These are phyloP conservation scores for Coptodon rendalli DNA, from an alignment of 2,113 vertebrate genomes.

Conservation along the genomic window DNA sequence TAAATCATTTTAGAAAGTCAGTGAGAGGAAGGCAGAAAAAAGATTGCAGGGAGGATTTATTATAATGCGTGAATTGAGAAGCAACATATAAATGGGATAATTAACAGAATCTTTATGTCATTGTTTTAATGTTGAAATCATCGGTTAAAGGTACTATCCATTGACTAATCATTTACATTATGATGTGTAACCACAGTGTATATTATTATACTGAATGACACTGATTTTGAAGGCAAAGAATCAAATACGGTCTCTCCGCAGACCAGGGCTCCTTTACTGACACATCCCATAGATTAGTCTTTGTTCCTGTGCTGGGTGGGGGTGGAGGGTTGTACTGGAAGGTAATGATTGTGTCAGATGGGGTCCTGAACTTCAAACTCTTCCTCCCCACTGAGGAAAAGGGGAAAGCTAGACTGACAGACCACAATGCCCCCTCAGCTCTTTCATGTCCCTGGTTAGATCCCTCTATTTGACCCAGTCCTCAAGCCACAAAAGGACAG, in stretches of 20 bases:
- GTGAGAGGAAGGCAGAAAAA: neutral
- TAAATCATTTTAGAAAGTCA: neutral
- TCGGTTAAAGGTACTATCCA: neutral
- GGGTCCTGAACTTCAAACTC: conserved; percentile 44
- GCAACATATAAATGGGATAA: neutral
- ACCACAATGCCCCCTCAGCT: neutral
- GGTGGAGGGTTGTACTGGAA: neutral
- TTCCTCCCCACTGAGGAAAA: neutral
- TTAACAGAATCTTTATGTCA: neutral
- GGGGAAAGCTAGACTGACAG: neutral
- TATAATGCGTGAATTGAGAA: neutral
- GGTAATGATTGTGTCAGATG: conserved; percentile 11
- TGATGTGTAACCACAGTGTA: neutral
- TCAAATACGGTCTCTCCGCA: accelerated
- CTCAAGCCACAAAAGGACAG: neutral
- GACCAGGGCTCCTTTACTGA: neutral
- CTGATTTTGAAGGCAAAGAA: neutral
- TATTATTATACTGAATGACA: neutral
- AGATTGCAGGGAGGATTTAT: neutral
- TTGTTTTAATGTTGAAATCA: neutral
- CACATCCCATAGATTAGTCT: neutral
- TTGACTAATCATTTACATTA: neutral
- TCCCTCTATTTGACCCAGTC: neutral
- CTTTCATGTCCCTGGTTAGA: conserved; percentile 47
- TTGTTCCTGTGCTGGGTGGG: neutral